These are phyloP conservation scores for Orius laevigatus DNA, from an alignment of 1,140 invertebrate genomes.

Conservation along the genomic window DNA sequence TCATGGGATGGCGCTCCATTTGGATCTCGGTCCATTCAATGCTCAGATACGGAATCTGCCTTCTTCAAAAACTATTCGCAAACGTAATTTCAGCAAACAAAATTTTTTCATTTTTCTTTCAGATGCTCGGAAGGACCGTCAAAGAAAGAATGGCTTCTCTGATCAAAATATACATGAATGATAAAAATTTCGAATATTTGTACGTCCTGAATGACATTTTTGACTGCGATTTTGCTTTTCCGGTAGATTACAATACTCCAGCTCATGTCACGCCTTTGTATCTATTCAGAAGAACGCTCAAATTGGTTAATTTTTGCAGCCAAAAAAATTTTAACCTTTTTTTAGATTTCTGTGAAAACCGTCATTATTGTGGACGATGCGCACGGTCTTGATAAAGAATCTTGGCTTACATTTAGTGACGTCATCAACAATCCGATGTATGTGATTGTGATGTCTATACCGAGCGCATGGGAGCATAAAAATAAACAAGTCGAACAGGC, in stretches of 20 bases:
- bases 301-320: constrained; percentile 24
- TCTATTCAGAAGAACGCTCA: constrained; percentile 20
- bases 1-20: constrained; percentile 23
- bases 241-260: constrained; percentile 18
- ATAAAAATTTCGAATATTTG: constrained; percentile 5
- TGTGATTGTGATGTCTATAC: constrained; percentile 1
- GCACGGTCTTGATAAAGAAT: constrained; percentile 34
- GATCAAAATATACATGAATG: constrained; percentile 6
- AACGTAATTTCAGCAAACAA: not conserved
- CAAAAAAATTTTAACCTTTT: constrained; percentile 27
- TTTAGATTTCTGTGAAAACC: constrained; percentile 26
- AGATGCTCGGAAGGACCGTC: constrained; percentile 4
- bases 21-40: constrained; percentile 27
- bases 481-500: not conserved
- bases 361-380: constrained; percentile 35
- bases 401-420: constrained; percentile 30
- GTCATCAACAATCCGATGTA: constrained; percentile 23
- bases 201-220: constrained; percentile 11
- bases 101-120: too few species aligned
- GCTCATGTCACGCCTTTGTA: constrained; percentile 15
- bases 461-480: constrained; percentile 2
- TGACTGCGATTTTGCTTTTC: constrained; percentile 17
- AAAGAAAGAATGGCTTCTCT: constrained; percentile 4
- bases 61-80: constrained; percentile 26
- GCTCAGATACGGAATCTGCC: constrained; percentile 22